These are phyloP conservation scores for Lepidostoma basale DNA, from an alignment of 1,140 invertebrate species.

Conservation along the genomic window DNA sequence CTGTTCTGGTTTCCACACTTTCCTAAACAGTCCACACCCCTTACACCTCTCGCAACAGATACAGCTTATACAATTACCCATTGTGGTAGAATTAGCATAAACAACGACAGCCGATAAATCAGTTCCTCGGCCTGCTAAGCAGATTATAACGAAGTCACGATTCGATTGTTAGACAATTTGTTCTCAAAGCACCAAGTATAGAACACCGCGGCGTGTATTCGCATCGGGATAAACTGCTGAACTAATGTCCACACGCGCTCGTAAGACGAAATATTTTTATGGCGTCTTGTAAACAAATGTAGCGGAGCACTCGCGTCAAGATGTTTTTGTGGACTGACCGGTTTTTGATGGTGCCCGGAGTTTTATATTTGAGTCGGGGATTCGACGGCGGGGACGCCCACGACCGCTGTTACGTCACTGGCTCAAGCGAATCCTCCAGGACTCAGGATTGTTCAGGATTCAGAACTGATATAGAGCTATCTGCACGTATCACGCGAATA, in stretches of 20 bases:
- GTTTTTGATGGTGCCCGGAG: not conserved
- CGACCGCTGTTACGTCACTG: conserved; percentile 1
- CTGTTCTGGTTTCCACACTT: conserved; percentile 36
- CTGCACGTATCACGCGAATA: not conserved
- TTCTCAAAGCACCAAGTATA: not conserved
- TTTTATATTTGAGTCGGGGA: not conserved
- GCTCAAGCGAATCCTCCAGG: conserved; percentile 7
- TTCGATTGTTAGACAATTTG: not conserved
- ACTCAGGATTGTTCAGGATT: no score
- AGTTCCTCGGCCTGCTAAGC: not conserved
- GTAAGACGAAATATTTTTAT: not conserved
- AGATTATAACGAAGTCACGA: not conserved
- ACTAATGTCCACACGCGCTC: not conserved
- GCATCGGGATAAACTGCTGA: not conserved
- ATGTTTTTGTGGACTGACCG: conserved; percentile 13
- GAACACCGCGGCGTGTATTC: conserved; percentile 9
- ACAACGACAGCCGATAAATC: not conserved
- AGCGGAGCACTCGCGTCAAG: not conserved
- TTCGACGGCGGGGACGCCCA: not conserved
- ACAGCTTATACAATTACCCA: conserved; percentile 30
- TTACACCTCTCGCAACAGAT: conserved; percentile 28
- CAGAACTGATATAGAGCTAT: no score
- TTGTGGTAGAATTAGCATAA: not conserved
- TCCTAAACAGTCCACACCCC: conserved; percentile 29
- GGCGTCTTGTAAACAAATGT: not conserved